Evolutionary conservation across 2,113 vertebrate genomes (phyloP), one percentile per base, ranked within the genome.

Genomic region (Oreochromis aureus): DNA sequence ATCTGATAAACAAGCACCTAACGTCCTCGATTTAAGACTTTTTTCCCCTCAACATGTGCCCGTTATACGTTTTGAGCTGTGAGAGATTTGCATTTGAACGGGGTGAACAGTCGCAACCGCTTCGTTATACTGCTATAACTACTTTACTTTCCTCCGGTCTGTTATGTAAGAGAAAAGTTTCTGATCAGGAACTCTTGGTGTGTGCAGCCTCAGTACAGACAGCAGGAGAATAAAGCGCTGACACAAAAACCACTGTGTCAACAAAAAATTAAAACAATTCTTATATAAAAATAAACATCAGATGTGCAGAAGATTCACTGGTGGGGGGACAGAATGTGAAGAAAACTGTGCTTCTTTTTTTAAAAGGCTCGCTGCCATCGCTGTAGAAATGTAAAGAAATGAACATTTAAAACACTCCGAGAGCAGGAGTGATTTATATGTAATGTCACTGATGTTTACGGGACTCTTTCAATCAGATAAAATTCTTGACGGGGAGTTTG

Each of bases 261-360:
- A 78, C 73, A 53, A 78, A 78, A 58, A 81, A 81, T 55, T 19
- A 71, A 51, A 86, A 76, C 76, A 66, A 34, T 76, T 80, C 56
- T 69, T 48, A 41, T 81, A 78, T 48, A 76, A 55, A 78, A 87
- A 63, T 27, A 71, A 90, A 82, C 51, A 78, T 90, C 46, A 90
- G 59, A 80, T 80, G 71, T 83, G 73, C 54, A 81, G 59, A 55
- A 80, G 80, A 51, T 34, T 78, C 73, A 78, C 44, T 44, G 53
- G 36, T 56, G 83, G 27, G 51, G 63, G 63, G 66, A 84, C 79
- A 59, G 56, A 53, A 12, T 87, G 78, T 55, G 39, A 84, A 80
- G 69, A 80, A 89, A 86, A 81, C 69, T 48, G 48, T 24, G 44
- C n/a, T 73, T 46, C 41, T 18, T 19, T 32, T 53, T 51, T 78